Base-by-base conservation (phyloP, 2,797 vertebrate genomes). In the Premnoplex brunnescens region DNA sequence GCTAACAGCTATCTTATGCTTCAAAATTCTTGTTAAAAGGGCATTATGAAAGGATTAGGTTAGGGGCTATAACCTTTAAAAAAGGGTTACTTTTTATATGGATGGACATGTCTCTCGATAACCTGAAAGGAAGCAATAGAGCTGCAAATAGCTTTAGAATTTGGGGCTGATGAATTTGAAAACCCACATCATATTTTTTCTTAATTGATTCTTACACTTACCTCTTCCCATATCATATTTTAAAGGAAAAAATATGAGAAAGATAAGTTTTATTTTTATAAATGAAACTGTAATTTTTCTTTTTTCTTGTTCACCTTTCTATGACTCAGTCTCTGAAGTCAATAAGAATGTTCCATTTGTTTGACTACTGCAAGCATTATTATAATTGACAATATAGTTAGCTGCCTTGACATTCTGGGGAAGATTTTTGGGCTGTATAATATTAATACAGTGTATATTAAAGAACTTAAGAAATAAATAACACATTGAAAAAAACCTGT, bases 11-110 rank as follows among this genome's bases (percentile, higher is more conserved):
- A 84, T 67, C 71, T 41, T 54, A 44, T 46, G 56, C 43, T 58
- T 77, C 67, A 81, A 88, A 91, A 63, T 89, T 89, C 67, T 85
- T 83, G 51, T 66, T 91, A 84, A 84, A 91, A 93, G 60, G 48
- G 24, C 48, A 81, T 89, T 96, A 89, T 81, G 82, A 91, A 81
- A 93, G 52, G 56, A 81, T 94, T 94, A 87, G 81, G 49, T 81
- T 74, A 74, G 58, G 43, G 39, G 24, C 27, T 71, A 58, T 62
- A 89, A 85, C 41, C 56, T 88, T 88, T 92, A 94, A 90, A 83
- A 81, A 88, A 56, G 48, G 15, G 71, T 88, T 92, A 39, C 32
- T 87, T 81, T 75, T 88, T n/a, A 51, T 67, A 19, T n/a, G 54
- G 37, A 22, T 46, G 17, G n/a, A 41, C 36, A 58, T 36, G 34